Base-by-base conservation (phyloP, 2,113 vertebrate genomes). In the Oryzias javanicus region DNA sequence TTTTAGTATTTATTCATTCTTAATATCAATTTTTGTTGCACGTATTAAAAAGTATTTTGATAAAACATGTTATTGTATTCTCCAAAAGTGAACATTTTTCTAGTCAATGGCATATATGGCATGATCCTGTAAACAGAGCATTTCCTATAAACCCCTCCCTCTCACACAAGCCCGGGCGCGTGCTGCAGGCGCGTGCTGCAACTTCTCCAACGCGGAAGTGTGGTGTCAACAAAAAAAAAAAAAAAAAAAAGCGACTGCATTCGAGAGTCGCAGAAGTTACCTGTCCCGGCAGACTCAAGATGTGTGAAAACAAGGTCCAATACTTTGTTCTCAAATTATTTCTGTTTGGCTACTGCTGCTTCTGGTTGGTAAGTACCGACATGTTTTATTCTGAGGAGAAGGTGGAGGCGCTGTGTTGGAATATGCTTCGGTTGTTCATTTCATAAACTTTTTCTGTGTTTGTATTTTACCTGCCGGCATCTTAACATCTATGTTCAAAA, bases 181-280 rank as follows among this genome's bases (percentile, higher is more conserved):
- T 35, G 35, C 8, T 8, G 35, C 55, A 20, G 1, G n/a, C 84
- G 87, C 83, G 86, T 89, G 78, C 66, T 76, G 48, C 54, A 60
- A 72, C 67, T 50, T 22, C 14, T 6, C 42, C 62, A 78, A 88
- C 41, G 62, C 86, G 88, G 88, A 89, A 89, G 88, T 88, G 72
- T 14, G 40, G 44, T 44, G 56, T 42, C 55, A 60, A n/a, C 48
- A 15, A 35, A 27, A 27, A 27, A 4, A 27, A 27, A 5, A 27
- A 27, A 27, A 27, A 6, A 27, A 4, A 16, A n/a, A 10, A n/a
- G n/a, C n/a, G 7, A 18, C 8, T 12, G 4, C n/a, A 49, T 5
- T 1, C 14, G 54, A 1, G n/a, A 76, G 44, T 55, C 4, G 46
- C 49, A 4, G 55, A n/a, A 40, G 14, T 13, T 3, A 14, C 8